A percentile compares a stretch with the other conserved stretches of the same genome.
Conservation (phyloP, 2,888 invertebrate genomes). For the Hoplodrina ambigua region DNA sequence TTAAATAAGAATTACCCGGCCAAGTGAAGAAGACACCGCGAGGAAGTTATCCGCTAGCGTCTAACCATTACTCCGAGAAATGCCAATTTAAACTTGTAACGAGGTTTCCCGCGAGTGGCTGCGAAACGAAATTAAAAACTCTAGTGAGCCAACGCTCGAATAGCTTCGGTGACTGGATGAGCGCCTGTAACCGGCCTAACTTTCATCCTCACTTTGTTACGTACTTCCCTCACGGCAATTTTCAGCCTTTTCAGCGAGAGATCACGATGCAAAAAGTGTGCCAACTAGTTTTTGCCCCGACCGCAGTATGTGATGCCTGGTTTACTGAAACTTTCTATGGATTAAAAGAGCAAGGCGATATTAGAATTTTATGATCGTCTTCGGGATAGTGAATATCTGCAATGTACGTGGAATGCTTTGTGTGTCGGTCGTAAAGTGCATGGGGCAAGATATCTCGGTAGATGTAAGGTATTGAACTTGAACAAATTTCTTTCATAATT, state of each 20-base stretch:
- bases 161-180: conserved; percentile 77
- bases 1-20: conserved; percentile 86
- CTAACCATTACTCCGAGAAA: conserved; percentile 89
- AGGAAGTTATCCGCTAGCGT: conserved; percentile 82
- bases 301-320: conserved; percentile 33
- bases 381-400: conserved; percentile 14
- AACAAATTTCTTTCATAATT: not conserved
- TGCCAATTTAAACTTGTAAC: conserved; percentile 90
- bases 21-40: conserved; percentile 82
- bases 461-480: not conserved
- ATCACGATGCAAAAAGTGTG: conserved; percentile 74
- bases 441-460: not conserved
- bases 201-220: conserved; percentile 86
- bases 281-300: conserved; percentile 43
- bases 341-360: conserved; percentile 32
- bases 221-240: conserved; percentile 77
- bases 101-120: conserved; percentile 88
- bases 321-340: conserved; percentile 45
- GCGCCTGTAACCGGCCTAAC: conserved; percentile 86
- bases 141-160: conserved; percentile 79
- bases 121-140: conserved; percentile 89
- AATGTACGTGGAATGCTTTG: conserved; percentile 21
- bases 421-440: conserved; percentile 16
- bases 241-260: conserved; percentile 75
- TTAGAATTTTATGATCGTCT: conserved; percentile 37